Evolutionary conservation across 2,888 invertebrate genomes (phyloP), one percentile per base, ranked within the genome.

Genomic region (Gryllus longicercus): DNA sequence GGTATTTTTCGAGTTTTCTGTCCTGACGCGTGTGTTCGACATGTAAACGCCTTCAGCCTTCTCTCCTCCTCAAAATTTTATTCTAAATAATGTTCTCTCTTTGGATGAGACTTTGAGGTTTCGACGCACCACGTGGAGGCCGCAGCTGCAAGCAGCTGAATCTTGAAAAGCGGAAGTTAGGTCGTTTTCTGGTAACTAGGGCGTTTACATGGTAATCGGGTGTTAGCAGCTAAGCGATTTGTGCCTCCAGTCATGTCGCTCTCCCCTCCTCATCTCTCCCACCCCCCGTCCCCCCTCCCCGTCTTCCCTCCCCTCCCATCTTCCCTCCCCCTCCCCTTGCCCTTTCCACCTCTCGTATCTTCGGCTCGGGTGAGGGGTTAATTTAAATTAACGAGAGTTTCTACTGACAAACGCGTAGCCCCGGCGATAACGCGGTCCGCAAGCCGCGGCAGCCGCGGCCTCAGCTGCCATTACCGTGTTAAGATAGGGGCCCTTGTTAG

Each of bases 371-470:
- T 14, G 63, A 63, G n/a, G 63, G 63, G 16, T 63, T 16, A 63
- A 63, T 63, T 63, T 18, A 63, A 63, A 63, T 63, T 63, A 63
- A 63, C 63, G 63, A 63, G 16, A 63, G 63, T 63, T 63, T 63
- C 63, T n/a, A 63, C 63, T 63, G 14, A 63, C 63, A 38, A 38
- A 8, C 38, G 38, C 38, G 8, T 38, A 38, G 38, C 38, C 1
- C 38, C 8, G 38, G 8, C 8, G 38, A 8, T 38, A 38, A 1
- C 38, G 38, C 5, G 38, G 38, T 38, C 38, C 38, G 38, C 8
- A 38, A 8, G 8, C 8, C 38, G 5, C 38, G 8, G 38, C 38
- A 38, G 38, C 38, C 38, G 8, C 38, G 38, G 38, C 8, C 38
- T 8, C 38, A 5, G 38, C 38, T 38, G 38, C 38, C 38, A 38